Evolutionary conservation across 2,113 vertebrate species (phyloP).

Genomic region (Nematolebias whitei): DNA sequence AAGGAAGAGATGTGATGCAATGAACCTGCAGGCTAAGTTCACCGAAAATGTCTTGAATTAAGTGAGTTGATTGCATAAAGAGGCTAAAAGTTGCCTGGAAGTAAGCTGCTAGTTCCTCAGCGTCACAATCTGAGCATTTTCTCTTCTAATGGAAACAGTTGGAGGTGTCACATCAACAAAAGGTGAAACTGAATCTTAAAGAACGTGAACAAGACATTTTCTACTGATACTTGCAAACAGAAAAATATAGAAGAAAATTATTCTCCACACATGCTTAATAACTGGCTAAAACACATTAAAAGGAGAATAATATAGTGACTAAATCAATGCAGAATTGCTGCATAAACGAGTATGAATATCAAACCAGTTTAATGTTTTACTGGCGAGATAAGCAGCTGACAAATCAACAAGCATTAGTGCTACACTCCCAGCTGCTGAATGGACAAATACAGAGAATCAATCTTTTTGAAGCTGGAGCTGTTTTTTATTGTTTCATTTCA

Average conservation of each 20-base stretch:
- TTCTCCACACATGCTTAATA: not conserved
- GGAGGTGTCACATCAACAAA: not conserved
- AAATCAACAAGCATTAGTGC: not conserved
- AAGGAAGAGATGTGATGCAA: not conserved
- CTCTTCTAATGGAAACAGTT: slow-evolving; percentile 7
- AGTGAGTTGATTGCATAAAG: not conserved
- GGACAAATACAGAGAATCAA: not conserved
- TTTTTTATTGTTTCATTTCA: not conserved
- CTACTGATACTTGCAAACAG: not conserved
- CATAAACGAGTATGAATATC: not conserved
- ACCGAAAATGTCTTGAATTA: not conserved
- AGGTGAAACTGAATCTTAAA: not conserved
- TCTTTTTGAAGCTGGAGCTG: too few relatives aligned
- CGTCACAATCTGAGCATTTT: slow-evolving; percentile 13
- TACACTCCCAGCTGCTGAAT: too few relatives aligned
- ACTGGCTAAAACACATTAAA: not conserved
- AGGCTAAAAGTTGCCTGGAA: slow-evolving; percentile 2
- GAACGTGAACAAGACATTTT: not conserved
- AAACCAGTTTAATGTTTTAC: not conserved
- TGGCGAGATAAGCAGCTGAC: slow-evolving; percentile 12
- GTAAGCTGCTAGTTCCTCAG: not conserved
- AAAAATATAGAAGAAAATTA: not conserved
- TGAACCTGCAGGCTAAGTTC: slow-evolving; percentile 7
- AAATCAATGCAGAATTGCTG: not conserved
- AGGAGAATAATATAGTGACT: not conserved